Evolutionary conservation across 2,888 invertebrate genomes (phyloP).

Genomic region (Phlogophora meticulosa): DNA sequence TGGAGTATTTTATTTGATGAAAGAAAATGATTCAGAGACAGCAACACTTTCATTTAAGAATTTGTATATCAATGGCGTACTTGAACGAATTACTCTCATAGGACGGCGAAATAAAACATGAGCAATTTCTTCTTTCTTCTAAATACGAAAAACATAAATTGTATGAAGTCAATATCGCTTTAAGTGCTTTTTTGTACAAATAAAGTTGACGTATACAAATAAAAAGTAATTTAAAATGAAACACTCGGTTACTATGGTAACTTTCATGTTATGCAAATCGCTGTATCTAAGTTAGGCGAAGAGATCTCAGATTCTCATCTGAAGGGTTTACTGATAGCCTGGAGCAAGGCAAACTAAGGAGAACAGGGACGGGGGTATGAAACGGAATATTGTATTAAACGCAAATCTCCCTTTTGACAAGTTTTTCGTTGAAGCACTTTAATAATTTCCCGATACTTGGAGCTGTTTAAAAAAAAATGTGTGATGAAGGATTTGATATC

Average conservation of each 20-base stretch:
- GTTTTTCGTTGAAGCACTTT: conserved; percentile 69
- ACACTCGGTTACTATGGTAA: conserved; percentile 40
- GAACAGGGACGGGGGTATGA: conserved; percentile 5
- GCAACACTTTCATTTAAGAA: background rate
- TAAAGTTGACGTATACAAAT: conserved; percentile 30
- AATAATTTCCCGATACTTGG: conserved; percentile 56
- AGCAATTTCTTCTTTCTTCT: background rate
- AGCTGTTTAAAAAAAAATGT: conserved; percentile 35
- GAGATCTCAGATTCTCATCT: conserved; percentile 56
- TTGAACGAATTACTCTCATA: background rate
- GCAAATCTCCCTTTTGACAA: conserved; percentile 66
- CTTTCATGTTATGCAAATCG: conserved; percentile 67
- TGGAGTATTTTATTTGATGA: background rate
- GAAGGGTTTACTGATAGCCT: conserved; percentile 60
- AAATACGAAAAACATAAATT: background rate
- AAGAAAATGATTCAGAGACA: background rate
- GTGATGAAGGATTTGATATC: background rate
- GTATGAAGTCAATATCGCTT: conserved; percentile 8
- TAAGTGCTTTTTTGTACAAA: conserved; percentile 10
- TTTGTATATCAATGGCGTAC: background rate
- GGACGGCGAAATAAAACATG: background rate
- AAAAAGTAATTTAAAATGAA: conserved; percentile 41
- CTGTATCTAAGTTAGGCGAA: conserved; percentile 65
- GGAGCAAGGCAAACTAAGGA: conserved; percentile 19
- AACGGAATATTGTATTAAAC: conserved; percentile 69